phyloP scores from a whole-genome alignment of 1,140 invertebrate species.

The silkworm (Bombyx mori) region DNA sequence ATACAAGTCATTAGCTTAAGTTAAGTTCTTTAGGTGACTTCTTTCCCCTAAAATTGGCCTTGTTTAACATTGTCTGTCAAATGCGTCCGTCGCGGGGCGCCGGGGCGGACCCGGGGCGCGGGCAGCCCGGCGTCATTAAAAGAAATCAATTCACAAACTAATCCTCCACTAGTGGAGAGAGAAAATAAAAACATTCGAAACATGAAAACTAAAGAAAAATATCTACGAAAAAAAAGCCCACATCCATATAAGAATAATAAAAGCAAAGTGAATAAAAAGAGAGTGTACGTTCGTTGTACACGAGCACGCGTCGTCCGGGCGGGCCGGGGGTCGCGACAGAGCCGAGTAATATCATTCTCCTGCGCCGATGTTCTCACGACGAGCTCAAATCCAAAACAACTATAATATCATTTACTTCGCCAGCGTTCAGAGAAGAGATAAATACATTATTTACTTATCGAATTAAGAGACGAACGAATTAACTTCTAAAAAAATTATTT shows the following conservation, averaged over 20 bases:
- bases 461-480: too few species aligned
- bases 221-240: slow-evolving; percentile 42
- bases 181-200: slow-evolving; percentile 12
- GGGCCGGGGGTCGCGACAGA: slow-evolving; percentile 35
- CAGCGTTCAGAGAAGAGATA: slow-evolving; percentile 25
- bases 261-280: slow-evolving; percentile 41
- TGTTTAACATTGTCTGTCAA: slow-evolving; percentile 59
- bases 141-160: slow-evolving; percentile 51
- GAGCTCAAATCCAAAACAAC: too few species aligned
- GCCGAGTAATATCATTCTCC: slow-evolving; percentile 20
- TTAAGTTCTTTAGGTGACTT: slow-evolving; percentile 61
- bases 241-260: slow-evolving; percentile 59
- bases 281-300: slow-evolving; percentile 30
- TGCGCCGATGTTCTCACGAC: background rate
- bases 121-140: slow-evolving; percentile 42
- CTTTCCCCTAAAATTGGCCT: slow-evolving; percentile 60
- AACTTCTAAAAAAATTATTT: background rate
- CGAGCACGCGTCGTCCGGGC: background rate
- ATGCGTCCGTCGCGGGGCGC: slow-evolving; percentile 22
- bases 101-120: too few species aligned
- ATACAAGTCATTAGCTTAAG: slow-evolving; percentile 70
- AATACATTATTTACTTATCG: too few species aligned
- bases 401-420: slow-evolving; percentile 22
- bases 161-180: background rate
- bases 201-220: slow-evolving; percentile 8